Conservation (phyloP, 2,888 invertebrate species). For the Plutella xylostella region DNA sequence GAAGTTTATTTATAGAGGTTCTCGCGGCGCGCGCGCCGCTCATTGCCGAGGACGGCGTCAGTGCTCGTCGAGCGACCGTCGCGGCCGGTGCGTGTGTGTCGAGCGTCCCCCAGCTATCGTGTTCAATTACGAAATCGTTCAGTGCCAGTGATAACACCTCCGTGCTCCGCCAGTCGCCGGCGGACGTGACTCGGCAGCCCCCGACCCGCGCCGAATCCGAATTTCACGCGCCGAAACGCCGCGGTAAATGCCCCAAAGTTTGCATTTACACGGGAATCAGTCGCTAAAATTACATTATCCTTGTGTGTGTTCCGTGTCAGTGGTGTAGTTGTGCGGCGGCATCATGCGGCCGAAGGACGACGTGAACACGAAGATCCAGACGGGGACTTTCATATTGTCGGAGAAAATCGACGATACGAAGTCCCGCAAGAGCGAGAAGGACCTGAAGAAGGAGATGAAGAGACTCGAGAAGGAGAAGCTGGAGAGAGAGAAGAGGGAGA, state of each 20-base stretch:
- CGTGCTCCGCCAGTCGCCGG: constrained; percentile 48
- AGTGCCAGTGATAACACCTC: constrained; percentile 55
- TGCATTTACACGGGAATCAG: constrained; percentile 41
- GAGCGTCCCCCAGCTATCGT: constrained; percentile 27
- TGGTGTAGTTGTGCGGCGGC: constrained; percentile 21
- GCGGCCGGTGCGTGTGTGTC: constrained; percentile 35
- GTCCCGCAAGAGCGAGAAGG: constrained; percentile 58
- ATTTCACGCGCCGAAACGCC: constrained; percentile 36
- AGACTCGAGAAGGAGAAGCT: constrained; percentile 60
- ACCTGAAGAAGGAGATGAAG: constrained; percentile 65
- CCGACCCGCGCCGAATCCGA: constrained; percentile 39
- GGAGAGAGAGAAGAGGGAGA: constrained; percentile 61
- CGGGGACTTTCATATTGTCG: constrained; percentile 67
- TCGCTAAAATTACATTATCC: constrained; percentile 35
- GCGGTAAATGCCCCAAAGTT: constrained; percentile 32
- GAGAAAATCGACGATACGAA: constrained; percentile 68
- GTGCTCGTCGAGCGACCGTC: constrained; percentile 33
- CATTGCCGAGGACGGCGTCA: constrained; percentile 20
- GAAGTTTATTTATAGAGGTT: constrained; percentile 54
- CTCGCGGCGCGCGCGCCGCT: constrained; percentile 21
- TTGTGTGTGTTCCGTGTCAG: constrained; percentile 32
- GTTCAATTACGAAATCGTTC: constrained; percentile 35
- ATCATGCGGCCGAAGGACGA: constrained; percentile 60
- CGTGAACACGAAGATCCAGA: constrained; percentile 48
- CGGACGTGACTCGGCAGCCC: constrained; percentile 28